These are phyloP conservation scores for Pangasius djambal DNA, from an alignment of 2,797 vertebrate genomes.

Conservation along the genomic window DNA sequence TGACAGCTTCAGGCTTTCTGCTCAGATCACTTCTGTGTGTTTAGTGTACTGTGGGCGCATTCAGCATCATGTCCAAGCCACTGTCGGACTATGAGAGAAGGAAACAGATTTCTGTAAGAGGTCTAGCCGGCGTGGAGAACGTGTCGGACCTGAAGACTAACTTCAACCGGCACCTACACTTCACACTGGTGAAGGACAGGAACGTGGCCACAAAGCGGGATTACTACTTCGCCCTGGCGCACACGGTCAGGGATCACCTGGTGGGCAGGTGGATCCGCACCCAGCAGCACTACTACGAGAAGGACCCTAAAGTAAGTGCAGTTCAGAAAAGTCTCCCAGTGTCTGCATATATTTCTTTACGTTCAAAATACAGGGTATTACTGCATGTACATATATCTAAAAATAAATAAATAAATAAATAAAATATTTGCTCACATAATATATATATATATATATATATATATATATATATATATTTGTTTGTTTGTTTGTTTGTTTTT, in stretches of 20 bases:
- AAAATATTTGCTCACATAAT: neutral
- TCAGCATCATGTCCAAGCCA: conserved; percentile 84
- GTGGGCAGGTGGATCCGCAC: conserved; percentile 93
- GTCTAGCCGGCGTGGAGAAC: conserved; percentile 89
- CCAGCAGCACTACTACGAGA: conserved; percentile 94
- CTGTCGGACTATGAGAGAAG: conserved; percentile 85
- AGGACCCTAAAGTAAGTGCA: conserved; percentile 91
- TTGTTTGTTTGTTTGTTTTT: neutral
- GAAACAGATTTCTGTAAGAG: conserved; percentile 92
- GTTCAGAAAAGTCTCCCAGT: conserved; percentile 20
- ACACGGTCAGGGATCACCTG: conserved; percentile 91
- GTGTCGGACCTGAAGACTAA: conserved; percentile 85
- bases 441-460: too few relatives aligned
- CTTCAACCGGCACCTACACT: conserved; percentile 95
- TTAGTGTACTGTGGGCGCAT: neutral
- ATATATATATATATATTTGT: too few relatives aligned
- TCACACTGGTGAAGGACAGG: conserved; percentile 93
- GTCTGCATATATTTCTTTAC: neutral
- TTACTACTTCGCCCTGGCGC: conserved; percentile 91
- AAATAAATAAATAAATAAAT: neutral
- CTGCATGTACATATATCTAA: neutral
- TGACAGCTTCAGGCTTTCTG: conserved; percentile 16
- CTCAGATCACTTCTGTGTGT: conserved; percentile 1
- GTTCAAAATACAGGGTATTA: neutral
- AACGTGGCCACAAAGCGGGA: conserved; percentile 88